Conservation (phyloP, 2,888 invertebrate genomes). For the Noctuana brunneofusca region DNA sequence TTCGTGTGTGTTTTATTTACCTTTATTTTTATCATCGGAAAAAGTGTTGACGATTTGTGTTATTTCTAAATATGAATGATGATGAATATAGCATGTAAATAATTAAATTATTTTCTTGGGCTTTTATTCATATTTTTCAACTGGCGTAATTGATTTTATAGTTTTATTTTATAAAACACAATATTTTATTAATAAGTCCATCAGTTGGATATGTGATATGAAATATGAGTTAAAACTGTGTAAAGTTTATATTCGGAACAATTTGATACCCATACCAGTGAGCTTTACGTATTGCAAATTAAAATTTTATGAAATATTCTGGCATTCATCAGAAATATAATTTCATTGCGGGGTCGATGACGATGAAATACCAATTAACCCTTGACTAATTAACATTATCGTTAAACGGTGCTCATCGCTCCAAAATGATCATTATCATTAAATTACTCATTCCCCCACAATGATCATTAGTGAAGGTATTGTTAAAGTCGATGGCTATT, state of each 20-base stretch:
- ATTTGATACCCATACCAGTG: not conserved
- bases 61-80: too few species aligned
- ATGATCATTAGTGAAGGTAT: slow-evolving; percentile 37
- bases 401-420: slow-evolving; percentile 26
- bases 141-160: too few species aligned
- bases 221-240: too few species aligned
- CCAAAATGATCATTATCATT: slow-evolving; percentile 30
- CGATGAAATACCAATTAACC: slow-evolving; percentile 25
- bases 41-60: too few species aligned
- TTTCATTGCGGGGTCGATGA: not conserved
- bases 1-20: too few species aligned
- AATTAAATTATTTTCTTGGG: too few species aligned
- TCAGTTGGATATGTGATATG: too few species aligned
- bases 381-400: slow-evolving; percentile 32
- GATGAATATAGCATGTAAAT: too few species aligned
- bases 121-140: too few species aligned
- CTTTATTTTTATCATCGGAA: too few species aligned
- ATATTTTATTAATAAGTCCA: too few species aligned
- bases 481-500: slow-evolving; percentile 36
- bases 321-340: not conserved
- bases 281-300: not conserved
- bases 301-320: not conserved
- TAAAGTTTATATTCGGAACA: not conserved
- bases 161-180: too few species aligned
- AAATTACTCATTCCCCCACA: slow-evolving; percentile 33